Evolutionary conservation across 2,888 invertebrate genomes (phyloP).

Genomic region (Drosophila diplacantha): DNA sequence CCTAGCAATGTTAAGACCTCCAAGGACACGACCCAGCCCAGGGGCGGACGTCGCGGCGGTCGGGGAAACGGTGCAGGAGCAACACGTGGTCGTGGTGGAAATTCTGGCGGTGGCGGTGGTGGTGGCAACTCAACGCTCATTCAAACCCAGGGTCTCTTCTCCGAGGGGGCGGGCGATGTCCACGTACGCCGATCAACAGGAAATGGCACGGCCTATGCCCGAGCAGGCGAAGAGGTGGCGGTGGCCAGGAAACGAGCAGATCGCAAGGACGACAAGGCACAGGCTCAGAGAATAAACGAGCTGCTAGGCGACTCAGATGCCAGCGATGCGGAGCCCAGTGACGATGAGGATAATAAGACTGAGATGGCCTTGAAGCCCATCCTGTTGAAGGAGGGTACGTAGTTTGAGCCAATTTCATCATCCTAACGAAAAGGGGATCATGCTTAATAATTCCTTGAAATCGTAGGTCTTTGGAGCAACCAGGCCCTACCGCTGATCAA

Average conservation of each 20-base stretch:
- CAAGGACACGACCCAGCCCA: slow-evolving; percentile 72
- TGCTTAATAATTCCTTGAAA: not conserved
- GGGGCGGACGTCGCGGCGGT: slow-evolving; percentile 54
- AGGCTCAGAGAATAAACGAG: slow-evolving; percentile 65
- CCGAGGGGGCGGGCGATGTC: slow-evolving; percentile 76
- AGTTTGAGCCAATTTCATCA: not conserved
- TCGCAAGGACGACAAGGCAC: slow-evolving; percentile 70
- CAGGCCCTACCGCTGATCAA: slow-evolving; percentile 33
- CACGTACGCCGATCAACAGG: slow-evolving; percentile 62
- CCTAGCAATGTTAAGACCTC: slow-evolving; percentile 76
- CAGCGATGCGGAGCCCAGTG: slow-evolving; percentile 64
- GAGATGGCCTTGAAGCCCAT: slow-evolving; percentile 73
- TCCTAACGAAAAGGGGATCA: not conserved
- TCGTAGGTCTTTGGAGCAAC: slow-evolving; percentile 52
- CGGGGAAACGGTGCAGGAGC: slow-evolving; percentile 56
- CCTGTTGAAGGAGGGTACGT: slow-evolving; percentile 73
- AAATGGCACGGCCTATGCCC: slow-evolving; percentile 55
- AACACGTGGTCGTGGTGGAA: slow-evolving; percentile 61
- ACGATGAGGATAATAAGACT: slow-evolving; percentile 69
- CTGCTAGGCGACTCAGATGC: slow-evolving; percentile 60
- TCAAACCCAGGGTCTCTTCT: slow-evolving; percentile 77
- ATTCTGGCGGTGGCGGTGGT: slow-evolving; percentile 49
- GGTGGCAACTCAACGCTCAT: slow-evolving; percentile 69
- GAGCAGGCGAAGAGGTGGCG: slow-evolving; percentile 63
- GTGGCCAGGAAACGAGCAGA: slow-evolving; percentile 62